These are phyloP conservation scores for Diarsia brunnea DNA, from an alignment of 2,888 invertebrate genomes.

Conservation along the genomic window DNA sequence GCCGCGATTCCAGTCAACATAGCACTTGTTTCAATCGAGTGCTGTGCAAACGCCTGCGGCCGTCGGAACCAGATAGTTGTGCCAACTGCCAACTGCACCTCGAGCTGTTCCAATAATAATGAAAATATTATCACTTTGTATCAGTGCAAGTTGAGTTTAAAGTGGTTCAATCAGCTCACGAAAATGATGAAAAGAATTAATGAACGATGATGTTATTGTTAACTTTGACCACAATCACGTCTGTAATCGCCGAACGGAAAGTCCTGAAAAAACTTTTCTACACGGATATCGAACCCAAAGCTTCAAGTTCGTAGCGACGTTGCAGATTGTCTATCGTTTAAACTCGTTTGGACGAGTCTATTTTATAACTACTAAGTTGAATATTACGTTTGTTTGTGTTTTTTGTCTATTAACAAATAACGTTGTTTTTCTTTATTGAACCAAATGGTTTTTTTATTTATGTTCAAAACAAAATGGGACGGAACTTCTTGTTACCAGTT, in stretches of 20 bases:
- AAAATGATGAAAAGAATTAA: background rate
- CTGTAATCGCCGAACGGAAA: background rate
- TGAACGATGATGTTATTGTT: background rate
- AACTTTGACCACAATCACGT: background rate
- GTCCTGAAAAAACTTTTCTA: background rate
- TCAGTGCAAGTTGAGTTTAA: background rate
- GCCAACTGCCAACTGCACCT: slow-evolving; percentile 33
- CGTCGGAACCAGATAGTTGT: background rate
- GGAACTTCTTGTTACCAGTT: background rate
- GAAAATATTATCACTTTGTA: slow-evolving; percentile 20
- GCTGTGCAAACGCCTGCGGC: slow-evolving; percentile 27
- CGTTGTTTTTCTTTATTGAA: background rate
- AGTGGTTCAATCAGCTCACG: background rate
- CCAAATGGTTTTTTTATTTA: background rate
- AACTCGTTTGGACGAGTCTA: background rate
- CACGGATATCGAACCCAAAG: background rate
- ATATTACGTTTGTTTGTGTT: too few species aligned
- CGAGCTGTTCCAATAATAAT: slow-evolving; percentile 23
- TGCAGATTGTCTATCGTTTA: background rate
- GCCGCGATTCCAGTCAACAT: background rate
- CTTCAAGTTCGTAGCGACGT: background rate
- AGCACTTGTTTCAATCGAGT: slow-evolving; percentile 51
- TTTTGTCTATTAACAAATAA: background rate
- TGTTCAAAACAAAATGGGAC: background rate
- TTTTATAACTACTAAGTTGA: background rate